Evolutionary conservation across 2,888 invertebrate genomes (phyloP).

Genomic region (Ptychoptera albimana): DNA sequence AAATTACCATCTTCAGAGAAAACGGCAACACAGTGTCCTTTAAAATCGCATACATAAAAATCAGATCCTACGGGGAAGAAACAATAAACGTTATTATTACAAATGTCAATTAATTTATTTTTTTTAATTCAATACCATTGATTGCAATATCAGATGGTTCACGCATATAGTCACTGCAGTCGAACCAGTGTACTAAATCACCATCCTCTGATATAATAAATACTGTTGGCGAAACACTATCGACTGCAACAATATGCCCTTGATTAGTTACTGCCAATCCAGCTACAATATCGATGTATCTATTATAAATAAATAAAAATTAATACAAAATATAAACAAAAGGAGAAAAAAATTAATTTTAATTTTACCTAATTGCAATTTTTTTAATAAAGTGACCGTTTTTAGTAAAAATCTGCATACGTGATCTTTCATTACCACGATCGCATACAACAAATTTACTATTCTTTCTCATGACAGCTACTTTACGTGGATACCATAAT

Average conservation of each 20-base stretch:
- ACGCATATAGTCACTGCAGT: constrained; percentile 94
- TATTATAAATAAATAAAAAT: constrained; percentile 15
- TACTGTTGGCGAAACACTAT: constrained; percentile 92
- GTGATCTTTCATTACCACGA: constrained; percentile 87
- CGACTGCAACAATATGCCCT: constrained; percentile 91
- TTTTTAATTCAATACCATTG: constrained; percentile 43
- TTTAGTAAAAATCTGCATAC: constrained; percentile 95
- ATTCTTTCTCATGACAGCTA: constrained; percentile 74
- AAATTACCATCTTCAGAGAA: constrained; percentile 87
- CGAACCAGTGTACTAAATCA: constrained; percentile 89
- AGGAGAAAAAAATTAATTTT: neutral
- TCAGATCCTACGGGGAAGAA: constrained; percentile 50
- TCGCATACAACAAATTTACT: constrained; percentile 95
- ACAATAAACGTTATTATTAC: constrained; percentile 7
- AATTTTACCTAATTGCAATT: constrained; percentile 51
- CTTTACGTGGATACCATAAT: constrained; percentile 93
- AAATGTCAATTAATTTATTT: neutral
- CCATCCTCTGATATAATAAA: constrained; percentile 87
- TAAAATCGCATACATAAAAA: constrained; percentile 95
- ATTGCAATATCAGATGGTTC: constrained; percentile 96
- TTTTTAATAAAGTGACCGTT: constrained; percentile 92
- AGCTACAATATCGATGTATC: constrained; percentile 83
- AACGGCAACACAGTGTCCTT: constrained; percentile 94
- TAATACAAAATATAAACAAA: neutral
- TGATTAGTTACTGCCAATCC: constrained; percentile 84